Percentiles rank a stretch among this genome's conserved stretches.
Evolutionary conservation across 1,140 invertebrate genomes (phyloP).

Genomic region (Apis mellifera): DNA sequence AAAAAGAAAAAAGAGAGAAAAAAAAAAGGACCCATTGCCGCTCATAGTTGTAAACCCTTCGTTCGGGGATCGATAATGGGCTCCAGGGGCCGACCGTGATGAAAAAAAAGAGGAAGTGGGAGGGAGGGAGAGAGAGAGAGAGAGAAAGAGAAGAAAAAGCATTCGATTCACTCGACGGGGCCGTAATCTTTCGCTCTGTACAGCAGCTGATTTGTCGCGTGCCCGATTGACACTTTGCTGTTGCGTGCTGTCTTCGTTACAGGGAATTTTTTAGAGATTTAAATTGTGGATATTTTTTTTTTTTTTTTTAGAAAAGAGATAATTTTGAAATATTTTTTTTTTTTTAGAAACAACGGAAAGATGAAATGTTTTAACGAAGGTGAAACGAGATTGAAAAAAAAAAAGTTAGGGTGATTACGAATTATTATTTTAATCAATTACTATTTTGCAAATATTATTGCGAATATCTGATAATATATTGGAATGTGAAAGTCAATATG

Average conservation of each 20-base stretch:
- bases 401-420: no score
- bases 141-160: not conserved
- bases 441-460: no score
- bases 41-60: slow-evolving; percentile 37
- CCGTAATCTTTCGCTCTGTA: slow-evolving; percentile 36
- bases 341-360: no score
- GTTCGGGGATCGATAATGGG: slow-evolving; percentile 32
- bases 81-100: slow-evolving; percentile 7
- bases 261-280: not conserved
- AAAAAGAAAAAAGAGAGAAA: no score
- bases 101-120: not conserved
- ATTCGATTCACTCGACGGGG: slow-evolving; percentile 29
- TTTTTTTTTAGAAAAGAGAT: not conserved
- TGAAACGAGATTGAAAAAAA: no score
- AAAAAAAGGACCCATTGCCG: slow-evolving; percentile 5
- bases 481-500: no score
- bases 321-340: not conserved
- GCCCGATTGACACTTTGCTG: slow-evolving; percentile 26
- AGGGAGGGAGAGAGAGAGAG: no score
- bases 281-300: no score
- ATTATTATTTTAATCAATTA: no score
- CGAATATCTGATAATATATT: no score
- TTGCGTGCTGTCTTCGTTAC: not conserved
- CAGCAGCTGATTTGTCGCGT: slow-evolving; percentile 28
- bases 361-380: not conserved